Conservation (phyloP, 2,888 invertebrate species). For the Onthophagus sagittarius region DNA sequence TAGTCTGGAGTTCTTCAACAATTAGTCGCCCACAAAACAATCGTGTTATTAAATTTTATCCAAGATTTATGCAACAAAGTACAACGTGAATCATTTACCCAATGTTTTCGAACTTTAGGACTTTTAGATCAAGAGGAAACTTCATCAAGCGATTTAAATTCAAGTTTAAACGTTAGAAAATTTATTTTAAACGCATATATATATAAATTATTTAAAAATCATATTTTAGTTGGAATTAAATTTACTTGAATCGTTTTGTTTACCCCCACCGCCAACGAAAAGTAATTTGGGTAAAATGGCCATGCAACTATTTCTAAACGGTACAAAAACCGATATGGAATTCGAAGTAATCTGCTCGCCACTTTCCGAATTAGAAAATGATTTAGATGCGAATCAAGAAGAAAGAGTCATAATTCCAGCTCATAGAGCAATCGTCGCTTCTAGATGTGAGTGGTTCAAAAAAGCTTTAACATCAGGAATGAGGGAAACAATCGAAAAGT, state of each 20-base stretch:
- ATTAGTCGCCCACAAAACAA: constrained; percentile 50
- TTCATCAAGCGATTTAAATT: neutral
- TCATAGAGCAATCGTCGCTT: constrained; percentile 64
- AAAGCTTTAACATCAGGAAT: constrained; percentile 66
- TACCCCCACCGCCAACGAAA: constrained; percentile 55
- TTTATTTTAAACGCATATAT: too few relatives aligned
- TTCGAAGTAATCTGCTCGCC: constrained; percentile 54
- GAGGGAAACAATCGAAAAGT: constrained; percentile 68
- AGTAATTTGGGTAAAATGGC: constrained; percentile 58
- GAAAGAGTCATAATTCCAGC: constrained; percentile 51
- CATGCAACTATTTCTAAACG: constrained; percentile 55
- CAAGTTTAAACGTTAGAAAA: constrained; percentile 6
- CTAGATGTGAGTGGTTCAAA: constrained; percentile 67
- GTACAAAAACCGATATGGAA: constrained; percentile 60
- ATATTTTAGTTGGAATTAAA: constrained; percentile 47
- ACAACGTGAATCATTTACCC: constrained; percentile 59
- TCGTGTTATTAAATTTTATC: constrained; percentile 51
- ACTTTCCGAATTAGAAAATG: constrained; percentile 18
- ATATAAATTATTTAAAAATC: too few relatives aligned
- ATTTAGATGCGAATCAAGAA: constrained; percentile 25
- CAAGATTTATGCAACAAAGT: constrained; percentile 57
- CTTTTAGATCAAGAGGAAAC: constrained; percentile 46
- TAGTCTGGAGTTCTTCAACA: constrained; percentile 54
- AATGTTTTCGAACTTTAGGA: constrained; percentile 56
- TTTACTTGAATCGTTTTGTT: constrained; percentile 59